Evolutionary conservation across 2,797 vertebrate species (phyloP).

Genomic region (Tenualosa ilisha): DNA sequence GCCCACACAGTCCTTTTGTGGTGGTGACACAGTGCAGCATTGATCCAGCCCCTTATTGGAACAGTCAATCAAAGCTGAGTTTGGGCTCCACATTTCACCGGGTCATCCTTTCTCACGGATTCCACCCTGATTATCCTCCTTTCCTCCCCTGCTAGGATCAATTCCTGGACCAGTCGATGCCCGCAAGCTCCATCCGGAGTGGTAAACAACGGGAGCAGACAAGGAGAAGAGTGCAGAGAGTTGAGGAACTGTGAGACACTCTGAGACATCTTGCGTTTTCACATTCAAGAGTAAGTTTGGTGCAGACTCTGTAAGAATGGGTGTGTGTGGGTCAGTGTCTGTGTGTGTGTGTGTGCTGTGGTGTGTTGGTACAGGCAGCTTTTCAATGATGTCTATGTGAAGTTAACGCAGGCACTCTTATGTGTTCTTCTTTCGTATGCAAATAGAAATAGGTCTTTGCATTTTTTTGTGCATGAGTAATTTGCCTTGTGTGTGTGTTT

Average conservation of each 20-base stretch:
- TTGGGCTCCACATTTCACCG: slow-evolving; percentile 49
- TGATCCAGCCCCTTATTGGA: slow-evolving; percentile 43
- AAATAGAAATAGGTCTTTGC: background rate
- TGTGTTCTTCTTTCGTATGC: background rate
- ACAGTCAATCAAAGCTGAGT: slow-evolving; percentile 46
- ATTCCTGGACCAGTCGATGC: background rate
- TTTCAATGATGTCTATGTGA: background rate
- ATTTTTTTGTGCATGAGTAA: background rate
- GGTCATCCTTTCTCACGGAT: slow-evolving; percentile 46
- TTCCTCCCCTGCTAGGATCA: background rate
- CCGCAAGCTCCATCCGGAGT: background rate
- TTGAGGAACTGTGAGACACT: background rate
- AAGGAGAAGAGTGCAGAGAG: background rate
- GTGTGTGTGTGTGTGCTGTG: background rate
- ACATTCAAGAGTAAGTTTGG: background rate
- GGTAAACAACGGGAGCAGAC: background rate
- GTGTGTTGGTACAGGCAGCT: background rate
- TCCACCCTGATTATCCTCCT: slow-evolving; percentile 36
- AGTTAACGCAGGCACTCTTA: background rate
- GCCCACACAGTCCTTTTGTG: background rate
- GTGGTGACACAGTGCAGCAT: slow-evolving; percentile 30
- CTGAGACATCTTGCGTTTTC: background rate
- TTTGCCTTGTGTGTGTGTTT: background rate
- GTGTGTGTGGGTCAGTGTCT: background rate
- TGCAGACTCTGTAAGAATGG: background rate